phyloP scores from a whole-genome alignment of 2,888 invertebrate species.

The Tiliacea citrago region DNA sequence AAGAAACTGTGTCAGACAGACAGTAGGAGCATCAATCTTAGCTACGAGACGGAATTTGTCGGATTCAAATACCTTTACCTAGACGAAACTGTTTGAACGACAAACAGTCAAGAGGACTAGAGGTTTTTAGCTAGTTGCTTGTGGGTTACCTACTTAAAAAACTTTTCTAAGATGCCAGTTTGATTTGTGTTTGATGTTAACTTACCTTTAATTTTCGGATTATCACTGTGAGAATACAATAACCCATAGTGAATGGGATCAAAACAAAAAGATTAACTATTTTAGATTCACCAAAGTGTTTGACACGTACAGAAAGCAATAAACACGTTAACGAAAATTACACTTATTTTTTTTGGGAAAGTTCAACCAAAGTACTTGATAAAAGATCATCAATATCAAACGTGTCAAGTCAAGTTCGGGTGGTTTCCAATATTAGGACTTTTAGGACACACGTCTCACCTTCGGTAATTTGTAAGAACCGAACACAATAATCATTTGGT shows the following conservation, averaged over 20 bases:
- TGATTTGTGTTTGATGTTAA: too few relatives aligned
- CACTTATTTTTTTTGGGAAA: conserved; percentile 1
- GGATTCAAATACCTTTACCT: too few relatives aligned
- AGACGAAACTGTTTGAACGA: background rate
- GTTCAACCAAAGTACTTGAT: background rate
- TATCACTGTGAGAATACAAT: background rate
- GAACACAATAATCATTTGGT: conserved; percentile 49
- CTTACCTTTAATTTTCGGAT: background rate
- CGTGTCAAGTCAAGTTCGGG: conserved; percentile 46
- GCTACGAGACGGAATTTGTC: background rate
- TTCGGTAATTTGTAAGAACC: conserved; percentile 33
- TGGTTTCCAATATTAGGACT: conserved; percentile 18
- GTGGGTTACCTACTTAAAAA: background rate
- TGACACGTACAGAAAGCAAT: conserved; percentile 13
- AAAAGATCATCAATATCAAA: conserved; percentile 19
- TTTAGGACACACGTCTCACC: conserved; percentile 32
- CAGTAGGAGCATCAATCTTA: too few relatives aligned
- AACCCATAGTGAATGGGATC: too few relatives aligned
- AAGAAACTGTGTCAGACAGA: background rate
- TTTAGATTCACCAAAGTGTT: background rate
- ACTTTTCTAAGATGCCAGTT: too few relatives aligned
- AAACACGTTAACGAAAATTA: conserved; percentile 1
- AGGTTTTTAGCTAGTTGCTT: background rate
- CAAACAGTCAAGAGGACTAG: background rate
- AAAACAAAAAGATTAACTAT: background rate